Conservation (phyloP, 2,113 vertebrate genomes). For the Sylvilagus bachmani region DNA sequence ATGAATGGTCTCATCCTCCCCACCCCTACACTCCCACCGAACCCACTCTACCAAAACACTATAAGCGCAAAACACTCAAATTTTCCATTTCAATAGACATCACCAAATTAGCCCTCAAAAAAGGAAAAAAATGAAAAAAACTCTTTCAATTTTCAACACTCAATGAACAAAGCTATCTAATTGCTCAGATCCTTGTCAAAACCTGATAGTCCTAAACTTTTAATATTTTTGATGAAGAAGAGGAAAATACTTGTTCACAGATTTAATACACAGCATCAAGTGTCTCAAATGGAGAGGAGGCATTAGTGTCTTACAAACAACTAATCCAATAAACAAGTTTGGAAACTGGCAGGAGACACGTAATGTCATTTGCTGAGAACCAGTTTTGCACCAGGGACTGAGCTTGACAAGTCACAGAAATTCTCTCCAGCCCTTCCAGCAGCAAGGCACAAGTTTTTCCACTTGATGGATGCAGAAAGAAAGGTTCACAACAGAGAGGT, state of each 20-base stretch:
- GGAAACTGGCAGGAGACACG: background rate
- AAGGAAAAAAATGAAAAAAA: background rate
- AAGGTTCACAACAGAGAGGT: background rate
- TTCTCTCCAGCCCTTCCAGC: background rate
- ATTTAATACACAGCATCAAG: constrained; percentile 36
- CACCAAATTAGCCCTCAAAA: background rate
- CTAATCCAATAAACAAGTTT: background rate
- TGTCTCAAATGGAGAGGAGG: background rate
- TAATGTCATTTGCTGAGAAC: background rate
- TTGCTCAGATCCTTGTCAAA: constrained; percentile 47
- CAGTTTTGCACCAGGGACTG: background rate
- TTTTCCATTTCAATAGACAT: background rate
- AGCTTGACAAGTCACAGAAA: background rate
- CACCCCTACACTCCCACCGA: background rate
- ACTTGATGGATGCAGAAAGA: background rate
- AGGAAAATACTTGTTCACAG: background rate
- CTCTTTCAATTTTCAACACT: background rate
- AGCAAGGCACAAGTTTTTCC: background rate
- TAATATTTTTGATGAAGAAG: background rate
- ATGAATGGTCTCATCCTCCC: background rate
- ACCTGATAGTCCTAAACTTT: background rate
- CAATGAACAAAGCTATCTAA: constrained; percentile 35
- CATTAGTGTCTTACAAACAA: background rate
- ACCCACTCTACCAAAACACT: background rate
- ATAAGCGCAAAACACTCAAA: background rate